phyloP scores from a whole-genome alignment of 37 sponge, comb jelly and placozoan species.

The Dysidea cf. avara region DNA sequence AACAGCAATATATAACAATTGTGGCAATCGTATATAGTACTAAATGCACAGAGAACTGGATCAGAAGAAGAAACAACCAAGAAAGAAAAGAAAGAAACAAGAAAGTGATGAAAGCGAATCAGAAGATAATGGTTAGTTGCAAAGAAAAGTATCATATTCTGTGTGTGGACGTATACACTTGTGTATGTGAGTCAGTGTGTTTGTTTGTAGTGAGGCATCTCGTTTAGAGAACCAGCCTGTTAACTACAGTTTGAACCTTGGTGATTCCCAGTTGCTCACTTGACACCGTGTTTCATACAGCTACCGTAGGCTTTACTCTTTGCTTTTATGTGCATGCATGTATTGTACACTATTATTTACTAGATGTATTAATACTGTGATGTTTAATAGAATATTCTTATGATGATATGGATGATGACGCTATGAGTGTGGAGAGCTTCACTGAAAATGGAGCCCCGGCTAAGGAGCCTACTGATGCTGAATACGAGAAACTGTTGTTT shows the following conservation, averaged over 20 bases:
- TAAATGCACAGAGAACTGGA: constrained; percentile 16
- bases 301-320: too few species aligned
- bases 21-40: not conserved
- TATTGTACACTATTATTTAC: not conserved
- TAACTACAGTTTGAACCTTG: too few species aligned
- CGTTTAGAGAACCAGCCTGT: too few species aligned
- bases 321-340: too few species aligned
- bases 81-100: not conserved
- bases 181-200: too few species aligned
- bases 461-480: constrained; percentile 35
- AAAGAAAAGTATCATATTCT: too few species aligned
- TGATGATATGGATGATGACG: constrained; percentile 19
- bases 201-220: too few species aligned
- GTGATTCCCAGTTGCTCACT: too few species aligned
- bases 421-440: constrained; percentile 11
- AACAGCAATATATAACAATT: not conserved
- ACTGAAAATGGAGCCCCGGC: constrained; percentile 2
- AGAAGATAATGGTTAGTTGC: constrained; percentile 13
- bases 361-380: not conserved
- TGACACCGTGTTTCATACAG: too few species aligned
- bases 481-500: constrained; percentile 59
- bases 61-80: not conserved
- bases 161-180: too few species aligned
- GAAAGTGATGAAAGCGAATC: constrained; percentile 1
- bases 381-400: not conserved